Evolutionary conservation across 2,888 invertebrate species (phyloP).

Genomic region (Platycheirus albimanus): DNA sequence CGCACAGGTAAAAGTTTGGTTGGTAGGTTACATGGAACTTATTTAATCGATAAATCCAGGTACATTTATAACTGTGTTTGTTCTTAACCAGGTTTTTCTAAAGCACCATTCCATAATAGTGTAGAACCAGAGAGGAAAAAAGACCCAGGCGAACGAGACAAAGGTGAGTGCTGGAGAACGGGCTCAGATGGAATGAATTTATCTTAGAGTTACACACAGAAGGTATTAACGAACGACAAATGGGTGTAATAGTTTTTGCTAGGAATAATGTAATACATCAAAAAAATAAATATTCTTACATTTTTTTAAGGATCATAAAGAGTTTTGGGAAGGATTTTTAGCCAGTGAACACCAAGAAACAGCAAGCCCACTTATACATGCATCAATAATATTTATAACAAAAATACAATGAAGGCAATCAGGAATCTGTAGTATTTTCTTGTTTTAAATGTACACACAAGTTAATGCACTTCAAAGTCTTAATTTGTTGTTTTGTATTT

Average conservation of each 20-base stretch:
- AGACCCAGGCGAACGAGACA: conserved; percentile 16
- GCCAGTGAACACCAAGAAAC: neutral
- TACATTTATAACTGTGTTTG: conserved; percentile 46
- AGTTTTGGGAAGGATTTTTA: neutral
- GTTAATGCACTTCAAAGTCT: too few species aligned
- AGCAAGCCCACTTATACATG: neutral
- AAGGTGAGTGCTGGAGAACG: neutral
- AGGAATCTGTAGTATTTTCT: too few species aligned
- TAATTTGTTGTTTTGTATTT: too few species aligned
- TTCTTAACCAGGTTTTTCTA: conserved; percentile 51
- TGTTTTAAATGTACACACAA: too few species aligned
- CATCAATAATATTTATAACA: too few species aligned
- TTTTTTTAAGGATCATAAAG: neutral
- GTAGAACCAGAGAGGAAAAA: conserved; percentile 4
- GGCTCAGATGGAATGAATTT: conserved; percentile 2
- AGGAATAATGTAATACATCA: neutral
- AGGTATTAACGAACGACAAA: neutral
- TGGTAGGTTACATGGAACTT: conserved; percentile 64
- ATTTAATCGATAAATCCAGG: conserved; percentile 74
- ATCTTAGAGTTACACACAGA: neutral
- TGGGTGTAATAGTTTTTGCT: conserved; percentile 6
- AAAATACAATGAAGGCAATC: neutral
- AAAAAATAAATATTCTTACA: neutral
- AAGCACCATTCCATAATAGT: conserved; percentile 46
- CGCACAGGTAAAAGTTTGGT: conserved; percentile 4